These are phyloP conservation scores for Himalopsyche kuldschensis DNA, from an alignment of 2,888 invertebrate genomes.

Conservation along the genomic window DNA sequence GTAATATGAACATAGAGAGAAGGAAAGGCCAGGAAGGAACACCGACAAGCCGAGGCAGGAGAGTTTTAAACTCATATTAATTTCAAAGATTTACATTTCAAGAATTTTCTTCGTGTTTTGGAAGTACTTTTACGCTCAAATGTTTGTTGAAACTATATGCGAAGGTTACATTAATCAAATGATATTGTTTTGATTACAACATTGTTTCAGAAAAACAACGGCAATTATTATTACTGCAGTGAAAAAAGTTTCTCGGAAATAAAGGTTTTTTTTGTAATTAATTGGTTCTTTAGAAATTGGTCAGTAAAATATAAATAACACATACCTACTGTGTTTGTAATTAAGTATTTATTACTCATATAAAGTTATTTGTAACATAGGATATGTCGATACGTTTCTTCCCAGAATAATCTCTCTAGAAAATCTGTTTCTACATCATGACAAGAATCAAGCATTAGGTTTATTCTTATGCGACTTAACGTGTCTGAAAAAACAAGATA, in stretches of 20 bases:
- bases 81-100: constrained; percentile 6
- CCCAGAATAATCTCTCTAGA: too few relatives aligned
- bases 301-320: too few relatives aligned
- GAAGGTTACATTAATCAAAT: not conserved
- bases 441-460: too few relatives aligned
- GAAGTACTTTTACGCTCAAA: not conserved
- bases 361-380: too few relatives aligned
- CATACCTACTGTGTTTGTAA: too few relatives aligned
- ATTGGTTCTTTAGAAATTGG: too few relatives aligned
- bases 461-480: too few relatives aligned
- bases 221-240: not conserved
- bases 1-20: not conserved
- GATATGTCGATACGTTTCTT: too few relatives aligned
- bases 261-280: not conserved
- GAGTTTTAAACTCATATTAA: constrained; percentile 27
- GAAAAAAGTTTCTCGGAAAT: not conserved
- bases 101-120: not conserved
- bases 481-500: too few relatives aligned
- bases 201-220: not conserved
- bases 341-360: too few relatives aligned
- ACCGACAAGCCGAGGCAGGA: not conserved
- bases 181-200: not conserved
- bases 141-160: not conserved
- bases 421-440: too few relatives aligned
- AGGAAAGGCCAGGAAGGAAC: constrained; percentile 6